A percentile compares a stretch with the other conserved stretches of the same genome.
Conservation (phyloP, 2,888 invertebrate genomes). For the Drosophila rellima region DNA sequence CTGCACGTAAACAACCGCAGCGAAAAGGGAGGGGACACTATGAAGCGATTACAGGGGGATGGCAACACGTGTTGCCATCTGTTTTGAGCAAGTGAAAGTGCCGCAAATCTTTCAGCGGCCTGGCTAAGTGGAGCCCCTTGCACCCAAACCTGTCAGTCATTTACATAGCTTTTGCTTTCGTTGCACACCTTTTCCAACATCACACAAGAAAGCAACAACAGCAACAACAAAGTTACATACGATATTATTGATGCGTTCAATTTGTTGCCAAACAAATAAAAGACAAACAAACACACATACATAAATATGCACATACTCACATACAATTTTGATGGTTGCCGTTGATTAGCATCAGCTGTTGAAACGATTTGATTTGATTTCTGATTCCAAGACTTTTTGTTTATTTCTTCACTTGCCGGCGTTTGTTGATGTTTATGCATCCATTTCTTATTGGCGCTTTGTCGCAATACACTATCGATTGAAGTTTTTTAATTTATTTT, state of each 20-base stretch:
- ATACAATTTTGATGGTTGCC: slow-evolving; percentile 40
- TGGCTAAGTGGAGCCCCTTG: slow-evolving; percentile 64
- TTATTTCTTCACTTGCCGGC: slow-evolving; percentile 60
- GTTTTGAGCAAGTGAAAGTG: slow-evolving; percentile 69
- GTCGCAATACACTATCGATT: slow-evolving; percentile 67
- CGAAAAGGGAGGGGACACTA: background rate
- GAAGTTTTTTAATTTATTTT: slow-evolving; percentile 61
- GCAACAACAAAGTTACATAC: slow-evolving; percentile 47
- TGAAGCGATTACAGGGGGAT: background rate
- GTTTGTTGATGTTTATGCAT: slow-evolving; percentile 70
- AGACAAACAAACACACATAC: slow-evolving; percentile 56
- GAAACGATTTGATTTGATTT: slow-evolving; percentile 60
- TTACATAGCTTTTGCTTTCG: slow-evolving; percentile 54
- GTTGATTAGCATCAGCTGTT: slow-evolving; percentile 78
- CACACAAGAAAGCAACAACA: slow-evolving; percentile 16
- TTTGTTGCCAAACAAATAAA: slow-evolving; percentile 80
- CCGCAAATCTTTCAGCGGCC: slow-evolving; percentile 73
- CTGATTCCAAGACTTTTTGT: slow-evolving; percentile 54
- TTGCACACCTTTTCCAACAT: slow-evolving; percentile 58
- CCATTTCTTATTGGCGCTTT: slow-evolving; percentile 65
- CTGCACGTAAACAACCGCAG: slow-evolving; percentile 67
- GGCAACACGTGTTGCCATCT: slow-evolving; percentile 73
- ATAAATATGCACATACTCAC: background rate
- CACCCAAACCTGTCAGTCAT: slow-evolving; percentile 47
- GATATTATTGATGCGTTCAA: slow-evolving; percentile 71